These are phyloP conservation scores for Noctilio leporinus DNA, from an alignment of 2,113 vertebrate genomes.

Conservation along the genomic window DNA sequence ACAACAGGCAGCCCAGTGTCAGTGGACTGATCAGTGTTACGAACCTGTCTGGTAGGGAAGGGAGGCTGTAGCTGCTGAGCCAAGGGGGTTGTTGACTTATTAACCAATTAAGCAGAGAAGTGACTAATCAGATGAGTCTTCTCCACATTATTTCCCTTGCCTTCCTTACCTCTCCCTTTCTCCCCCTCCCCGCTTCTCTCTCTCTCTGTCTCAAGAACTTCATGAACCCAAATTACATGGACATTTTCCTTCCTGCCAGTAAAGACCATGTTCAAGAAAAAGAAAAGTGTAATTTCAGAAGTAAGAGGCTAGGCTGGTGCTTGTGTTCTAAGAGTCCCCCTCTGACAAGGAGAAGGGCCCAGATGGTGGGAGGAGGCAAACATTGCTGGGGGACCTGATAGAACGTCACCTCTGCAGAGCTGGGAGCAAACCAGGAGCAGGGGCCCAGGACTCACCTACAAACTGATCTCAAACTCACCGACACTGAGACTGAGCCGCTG, in stretches of 20 bases:
- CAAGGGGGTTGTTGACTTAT: not conserved
- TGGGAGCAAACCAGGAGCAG: not conserved
- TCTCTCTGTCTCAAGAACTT: not conserved
- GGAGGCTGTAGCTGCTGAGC: not conserved
- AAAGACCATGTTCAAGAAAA: not conserved
- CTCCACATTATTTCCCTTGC: not conserved
- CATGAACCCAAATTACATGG: not conserved
- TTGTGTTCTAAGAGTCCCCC: not conserved
- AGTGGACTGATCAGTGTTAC: not conserved
- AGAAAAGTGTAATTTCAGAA: not conserved
- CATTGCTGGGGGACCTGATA: not conserved
- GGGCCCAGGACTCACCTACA: not conserved
- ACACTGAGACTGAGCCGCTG: not conserved
- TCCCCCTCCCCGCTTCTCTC: no score
- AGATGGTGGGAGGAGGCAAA: no score
- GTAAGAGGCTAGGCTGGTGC: not conserved
- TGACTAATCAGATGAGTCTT: not conserved
- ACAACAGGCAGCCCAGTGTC: not conserved
- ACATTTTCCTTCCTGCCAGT: not conserved
- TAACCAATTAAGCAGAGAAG: not conserved
- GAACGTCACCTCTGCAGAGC: not conserved
- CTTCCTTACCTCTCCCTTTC: fast-evolving
- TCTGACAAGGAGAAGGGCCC: not conserved
- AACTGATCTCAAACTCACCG: not conserved
- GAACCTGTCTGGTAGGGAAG: not conserved